Evolutionary conservation across 2,113 vertebrate genomes (phyloP), one percentile per base, ranked within the genome.

Genomic region (Chelonoidis abingdonii): DNA sequence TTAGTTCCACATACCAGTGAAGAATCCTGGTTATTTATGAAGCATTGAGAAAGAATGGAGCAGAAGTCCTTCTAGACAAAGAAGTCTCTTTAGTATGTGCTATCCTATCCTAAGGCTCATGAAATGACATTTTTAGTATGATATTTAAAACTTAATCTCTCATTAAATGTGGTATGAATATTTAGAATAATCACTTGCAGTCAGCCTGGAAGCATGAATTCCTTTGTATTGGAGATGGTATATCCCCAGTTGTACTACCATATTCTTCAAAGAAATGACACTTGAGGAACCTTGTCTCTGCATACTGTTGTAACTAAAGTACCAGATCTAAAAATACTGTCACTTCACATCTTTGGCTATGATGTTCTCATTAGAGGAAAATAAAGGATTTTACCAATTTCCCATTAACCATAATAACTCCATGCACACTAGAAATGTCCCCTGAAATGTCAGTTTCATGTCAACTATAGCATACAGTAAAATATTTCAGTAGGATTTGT

Each of bases 241-340:
- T 76, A 2, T 53, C 22, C 3, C 3, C 56, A 1, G 4, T 75
- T 24, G 35, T 56, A 8, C 25, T 84, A 62, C 80, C 69, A 3
- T 2, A 1, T 3, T 87, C 3, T 94, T 41, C 35, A 35, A 87
- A 85, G 53, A 80, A 89, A 95, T n/a, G 19, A 80, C 31, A 69
- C 85, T 49, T 8, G 75, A 12, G 27, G 57, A 84, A 53, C 44
- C n/a, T 10, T 17, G 2, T 1, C 65, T 47, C 11, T 35, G 19
- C 8, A 50, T 10, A 3, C 11, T 1, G 3, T 93, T 79, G 57
- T 10, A 44, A 95, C 92, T 89, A 41, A 86, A 10, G 0, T 1
- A 29, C 1, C 0, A 49, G 65, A 6, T 1, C 41, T 0, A 1
- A 2, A 25, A 86, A 27, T 52, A 6, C 52, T 9, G 2, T 76